phyloP scores from a whole-genome alignment of 2,888 invertebrate species.

The Mechanitis messenoides region DNA sequence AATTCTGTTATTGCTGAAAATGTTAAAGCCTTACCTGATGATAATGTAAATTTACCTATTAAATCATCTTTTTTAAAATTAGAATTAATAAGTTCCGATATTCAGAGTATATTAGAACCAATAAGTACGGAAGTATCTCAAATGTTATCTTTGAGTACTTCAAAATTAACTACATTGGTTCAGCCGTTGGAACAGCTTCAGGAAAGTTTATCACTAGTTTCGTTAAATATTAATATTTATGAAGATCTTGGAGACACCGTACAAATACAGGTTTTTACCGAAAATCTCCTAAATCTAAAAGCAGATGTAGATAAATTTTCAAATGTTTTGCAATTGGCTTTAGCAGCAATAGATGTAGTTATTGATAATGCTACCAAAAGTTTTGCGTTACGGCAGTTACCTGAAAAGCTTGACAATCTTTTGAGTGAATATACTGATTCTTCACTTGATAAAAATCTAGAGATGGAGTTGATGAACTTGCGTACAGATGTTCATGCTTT shows the following conservation, averaged over 20 bases:
- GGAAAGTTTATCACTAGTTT: slow-evolving; percentile 55
- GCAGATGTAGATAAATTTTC: slow-evolving; percentile 52
- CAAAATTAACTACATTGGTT: slow-evolving; percentile 52
- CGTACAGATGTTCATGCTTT: slow-evolving; percentile 41
- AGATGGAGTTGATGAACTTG: slow-evolving; percentile 33
- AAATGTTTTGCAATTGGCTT: slow-evolving; percentile 48
- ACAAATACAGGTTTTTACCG: slow-evolving; percentile 53
- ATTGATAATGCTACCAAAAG: slow-evolving; percentile 57
- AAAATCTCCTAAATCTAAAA: slow-evolving; percentile 53
- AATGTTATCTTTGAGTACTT: slow-evolving; percentile 40
- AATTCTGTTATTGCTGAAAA: slow-evolving; percentile 54
- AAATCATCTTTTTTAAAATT: slow-evolving; percentile 51
- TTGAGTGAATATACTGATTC: slow-evolving; percentile 30
- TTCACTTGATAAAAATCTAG: slow-evolving; percentile 19
- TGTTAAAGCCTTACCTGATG: slow-evolving; percentile 55
- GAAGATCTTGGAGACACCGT: slow-evolving; percentile 57
- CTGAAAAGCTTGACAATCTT: slow-evolving; percentile 48
- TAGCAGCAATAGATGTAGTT: slow-evolving; percentile 50
- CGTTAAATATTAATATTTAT: slow-evolving; percentile 59
- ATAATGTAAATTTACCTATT: slow-evolving; percentile 54
- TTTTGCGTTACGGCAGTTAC: slow-evolving; percentile 45
- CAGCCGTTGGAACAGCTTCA: slow-evolving; percentile 60
- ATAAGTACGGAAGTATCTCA: slow-evolving; percentile 51
- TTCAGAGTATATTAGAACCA: slow-evolving; percentile 60
- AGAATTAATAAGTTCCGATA: slow-evolving; percentile 48